phyloP scores from a whole-genome alignment of 2,797 vertebrate genomes.

The Linurgus olivaceus region DNA sequence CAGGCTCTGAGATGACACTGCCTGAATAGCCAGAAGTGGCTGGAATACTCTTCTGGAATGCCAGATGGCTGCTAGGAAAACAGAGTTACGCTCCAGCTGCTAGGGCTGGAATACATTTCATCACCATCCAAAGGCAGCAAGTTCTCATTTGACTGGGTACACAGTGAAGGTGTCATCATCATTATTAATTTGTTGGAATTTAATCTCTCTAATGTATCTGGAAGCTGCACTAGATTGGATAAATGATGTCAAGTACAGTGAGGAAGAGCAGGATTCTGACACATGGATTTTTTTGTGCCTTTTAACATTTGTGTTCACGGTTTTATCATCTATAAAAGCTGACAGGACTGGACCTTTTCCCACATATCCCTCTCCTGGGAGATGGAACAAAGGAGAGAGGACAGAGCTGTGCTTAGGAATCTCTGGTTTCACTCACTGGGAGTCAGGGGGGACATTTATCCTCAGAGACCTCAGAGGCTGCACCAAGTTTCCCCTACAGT shows the following conservation, averaged over 20 bases:
- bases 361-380: not conserved
- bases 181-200: constrained; percentile 28
- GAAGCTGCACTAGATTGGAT: not conserved
- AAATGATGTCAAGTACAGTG: not conserved
- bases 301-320: not conserved
- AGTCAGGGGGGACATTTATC: not conserved
- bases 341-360: not conserved
- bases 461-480: not conserved
- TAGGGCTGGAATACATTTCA: not conserved
- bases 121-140: not conserved
- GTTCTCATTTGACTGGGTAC: constrained; percentile 26
- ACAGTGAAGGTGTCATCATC: constrained; percentile 1
- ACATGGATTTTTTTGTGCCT: not conserved
- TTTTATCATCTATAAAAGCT: not conserved
- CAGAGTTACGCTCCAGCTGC: not conserved
- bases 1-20: not conserved
- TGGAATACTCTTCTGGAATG: constrained; percentile 4
- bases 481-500: not conserved
- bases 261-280: not conserved
- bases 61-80: not conserved
- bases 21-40: not conserved
- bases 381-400: not conserved
- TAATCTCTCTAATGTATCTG: not conserved
- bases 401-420: not conserved
- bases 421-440: not conserved